These are phyloP conservation scores for Mobula hypostoma DNA, from an alignment of 2,113 vertebrate species.

Conservation along the genomic window DNA sequence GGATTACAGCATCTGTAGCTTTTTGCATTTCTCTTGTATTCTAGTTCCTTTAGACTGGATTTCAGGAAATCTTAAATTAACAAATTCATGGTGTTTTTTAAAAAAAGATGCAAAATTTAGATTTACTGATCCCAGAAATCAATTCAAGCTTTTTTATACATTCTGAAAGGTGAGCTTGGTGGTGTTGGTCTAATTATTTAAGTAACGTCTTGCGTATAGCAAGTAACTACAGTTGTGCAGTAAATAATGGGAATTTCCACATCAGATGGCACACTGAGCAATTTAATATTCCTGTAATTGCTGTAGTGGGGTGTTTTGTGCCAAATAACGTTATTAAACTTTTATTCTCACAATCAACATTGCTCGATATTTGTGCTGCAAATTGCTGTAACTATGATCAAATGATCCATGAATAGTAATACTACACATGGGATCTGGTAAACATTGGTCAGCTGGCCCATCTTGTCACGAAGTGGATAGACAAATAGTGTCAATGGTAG, in stretches of 20 bases:
- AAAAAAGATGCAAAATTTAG: background rate
- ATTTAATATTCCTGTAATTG: background rate
- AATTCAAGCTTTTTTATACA: too few species aligned
- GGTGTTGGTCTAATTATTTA: background rate
- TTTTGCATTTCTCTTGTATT: too few species aligned
- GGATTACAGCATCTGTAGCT: too few species aligned
- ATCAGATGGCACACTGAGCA: background rate
- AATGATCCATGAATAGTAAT: background rate
- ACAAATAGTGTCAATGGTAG: too few species aligned
- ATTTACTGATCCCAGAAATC: too few species aligned
- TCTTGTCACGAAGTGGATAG: too few species aligned
- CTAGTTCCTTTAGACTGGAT: background rate
- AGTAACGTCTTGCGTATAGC: background rate
- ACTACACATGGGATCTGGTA: too few species aligned
- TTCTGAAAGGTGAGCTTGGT: background rate
- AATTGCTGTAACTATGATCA: background rate
- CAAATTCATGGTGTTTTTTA: background rate
- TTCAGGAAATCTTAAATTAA: background rate
- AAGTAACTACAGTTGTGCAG: background rate
- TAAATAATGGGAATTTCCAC: background rate
- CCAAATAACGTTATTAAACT: background rate
- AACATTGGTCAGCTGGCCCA: too few species aligned
- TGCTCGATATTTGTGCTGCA: background rate
- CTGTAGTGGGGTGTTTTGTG: background rate
- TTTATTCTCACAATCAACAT: background rate